Evolutionary conservation across 2,113 vertebrate genomes (phyloP).

Genomic region (Ophiodon elongatus): DNA sequence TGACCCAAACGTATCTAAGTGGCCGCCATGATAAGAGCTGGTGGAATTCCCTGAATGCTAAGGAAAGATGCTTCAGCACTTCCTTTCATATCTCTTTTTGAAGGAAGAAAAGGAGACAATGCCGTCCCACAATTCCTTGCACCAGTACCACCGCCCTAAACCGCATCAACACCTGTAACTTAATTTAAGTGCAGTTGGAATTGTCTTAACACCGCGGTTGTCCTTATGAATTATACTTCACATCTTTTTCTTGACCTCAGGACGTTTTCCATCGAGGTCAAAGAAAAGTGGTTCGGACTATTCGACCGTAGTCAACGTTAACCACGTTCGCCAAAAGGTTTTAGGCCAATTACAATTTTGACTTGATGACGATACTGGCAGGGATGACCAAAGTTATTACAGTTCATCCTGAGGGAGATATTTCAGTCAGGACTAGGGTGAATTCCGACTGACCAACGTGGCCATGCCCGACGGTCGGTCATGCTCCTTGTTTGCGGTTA

Average conservation of each 20-base stretch:
- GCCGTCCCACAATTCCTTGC: neutral
- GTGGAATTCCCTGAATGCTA: neutral
- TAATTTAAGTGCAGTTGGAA: neutral
- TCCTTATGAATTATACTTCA: neutral
- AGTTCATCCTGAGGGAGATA: neutral
- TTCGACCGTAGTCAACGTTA: too few relatives aligned
- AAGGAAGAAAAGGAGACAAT: neutral
- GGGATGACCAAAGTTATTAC: too few relatives aligned
- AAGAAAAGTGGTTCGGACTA: too few relatives aligned
- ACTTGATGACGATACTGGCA: too few relatives aligned
- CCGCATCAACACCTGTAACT: neutral
- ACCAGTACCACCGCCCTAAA: too few relatives aligned
- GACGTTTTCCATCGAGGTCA: neutral
- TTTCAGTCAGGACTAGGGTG: neutral
- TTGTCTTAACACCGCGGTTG: too few relatives aligned
- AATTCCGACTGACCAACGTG: neutral
- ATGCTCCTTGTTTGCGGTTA: neutral
- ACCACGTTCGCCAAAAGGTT: too few relatives aligned
- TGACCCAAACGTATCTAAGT: neutral
- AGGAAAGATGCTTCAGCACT: neutral
- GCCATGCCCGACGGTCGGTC: neutral
- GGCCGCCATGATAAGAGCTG: neutral
- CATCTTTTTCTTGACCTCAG: neutral
- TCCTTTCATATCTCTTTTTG: neutral
- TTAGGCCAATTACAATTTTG: too few relatives aligned